phyloP scores from a whole-genome alignment of 2,888 invertebrate species.

The Meta bourneti region DNA sequence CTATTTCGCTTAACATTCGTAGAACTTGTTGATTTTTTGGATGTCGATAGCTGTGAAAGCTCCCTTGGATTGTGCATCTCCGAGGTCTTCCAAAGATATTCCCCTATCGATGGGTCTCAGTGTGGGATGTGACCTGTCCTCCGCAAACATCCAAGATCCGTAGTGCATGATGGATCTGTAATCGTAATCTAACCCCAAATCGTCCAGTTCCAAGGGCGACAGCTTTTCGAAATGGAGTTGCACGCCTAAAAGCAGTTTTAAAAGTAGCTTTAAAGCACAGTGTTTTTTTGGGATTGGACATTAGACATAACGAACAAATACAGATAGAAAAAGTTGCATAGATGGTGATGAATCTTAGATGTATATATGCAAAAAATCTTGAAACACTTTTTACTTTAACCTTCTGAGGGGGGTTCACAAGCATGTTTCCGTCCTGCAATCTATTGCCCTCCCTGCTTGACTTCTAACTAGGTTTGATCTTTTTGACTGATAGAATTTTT shows the following conservation, averaged over 20 bases:
- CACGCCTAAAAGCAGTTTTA: conserved; percentile 37
- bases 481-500: too few relatives aligned
- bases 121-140: conserved; percentile 54
- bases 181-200: conserved; percentile 56
- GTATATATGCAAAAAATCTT: too few relatives aligned
- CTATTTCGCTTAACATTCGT: conserved; percentile 43
- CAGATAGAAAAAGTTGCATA: too few relatives aligned
- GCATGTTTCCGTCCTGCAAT: too few relatives aligned
- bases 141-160: conserved; percentile 51
- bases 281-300: too few relatives aligned
- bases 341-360: too few relatives aligned
- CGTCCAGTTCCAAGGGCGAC: conserved; percentile 37
- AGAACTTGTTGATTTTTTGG: conserved; percentile 70
- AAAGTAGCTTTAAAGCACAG: too few relatives aligned
- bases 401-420: too few relatives aligned
- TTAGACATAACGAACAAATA: too few relatives aligned
- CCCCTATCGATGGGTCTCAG: background rate
- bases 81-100: conserved; percentile 27
- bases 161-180: conserved; percentile 72
- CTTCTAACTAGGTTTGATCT: too few relatives aligned
- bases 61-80: conserved; percentile 43
- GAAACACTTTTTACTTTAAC: too few relatives aligned
- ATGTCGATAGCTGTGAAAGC: conserved; percentile 63
- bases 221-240: conserved; percentile 64
- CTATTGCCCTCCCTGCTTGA: too few relatives aligned